Evolutionary conservation across 2,113 vertebrate species (phyloP).

Genomic region (Xyrauchen texanus): DNA sequence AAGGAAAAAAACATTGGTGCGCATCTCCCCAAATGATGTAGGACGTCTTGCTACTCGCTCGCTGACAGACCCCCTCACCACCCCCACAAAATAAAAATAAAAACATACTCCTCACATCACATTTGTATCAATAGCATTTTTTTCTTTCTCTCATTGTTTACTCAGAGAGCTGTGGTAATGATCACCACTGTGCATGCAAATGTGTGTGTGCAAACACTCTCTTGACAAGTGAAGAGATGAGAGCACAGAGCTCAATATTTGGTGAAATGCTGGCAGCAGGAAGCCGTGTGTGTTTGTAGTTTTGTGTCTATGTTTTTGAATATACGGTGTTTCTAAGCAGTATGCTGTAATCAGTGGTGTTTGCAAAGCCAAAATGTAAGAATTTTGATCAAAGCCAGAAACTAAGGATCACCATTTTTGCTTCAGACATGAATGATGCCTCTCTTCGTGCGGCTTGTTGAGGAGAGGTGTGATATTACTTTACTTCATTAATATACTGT

Average conservation of each 20-base stretch:
- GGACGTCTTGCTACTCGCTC: conserved; percentile 14
- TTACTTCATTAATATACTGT: too few relatives aligned
- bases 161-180: conserved; percentile 37
- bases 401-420: too few relatives aligned
- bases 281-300: neutral
- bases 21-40: conserved; percentile 33
- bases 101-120: neutral
- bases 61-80: conserved; percentile 9
- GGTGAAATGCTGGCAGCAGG: neutral
- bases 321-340: neutral
- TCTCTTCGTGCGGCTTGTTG: too few relatives aligned
- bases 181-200: conserved; percentile 42
- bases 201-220: conserved; percentile 13
- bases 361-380: too few relatives aligned
- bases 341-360: neutral
- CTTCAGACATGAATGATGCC: too few relatives aligned
- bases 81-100: conserved; percentile 28
- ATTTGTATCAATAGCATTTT: conserved; percentile 49
- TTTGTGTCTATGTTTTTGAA: neutral
- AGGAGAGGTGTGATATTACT: too few relatives aligned
- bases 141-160: conserved; percentile 45
- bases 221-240: conserved; percentile 12
- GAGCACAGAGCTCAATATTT: neutral
- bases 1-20: conserved; percentile 20
- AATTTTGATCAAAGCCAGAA: too few relatives aligned